phyloP scores from a whole-genome alignment of 2,888 invertebrate species.

The Galerucella nymphaeae region DNA sequence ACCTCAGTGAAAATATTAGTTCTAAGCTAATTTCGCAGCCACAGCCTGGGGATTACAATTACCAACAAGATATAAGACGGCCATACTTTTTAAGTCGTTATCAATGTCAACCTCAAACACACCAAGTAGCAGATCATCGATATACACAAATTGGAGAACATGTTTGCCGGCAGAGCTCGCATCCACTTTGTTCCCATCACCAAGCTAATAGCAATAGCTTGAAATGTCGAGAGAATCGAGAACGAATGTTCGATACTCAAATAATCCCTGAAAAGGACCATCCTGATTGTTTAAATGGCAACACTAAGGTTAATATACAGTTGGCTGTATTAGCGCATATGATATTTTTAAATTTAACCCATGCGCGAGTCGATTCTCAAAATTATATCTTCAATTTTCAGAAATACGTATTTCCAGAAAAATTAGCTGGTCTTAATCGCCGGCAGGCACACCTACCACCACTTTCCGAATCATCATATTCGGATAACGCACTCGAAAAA shows the following conservation, averaged over 20 bases:
- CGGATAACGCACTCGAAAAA: neutral
- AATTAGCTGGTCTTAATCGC: neutral
- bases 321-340: no score
- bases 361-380: no score
- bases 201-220: no score
- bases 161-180: neutral
- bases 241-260: neutral
- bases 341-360: no score
- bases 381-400: neutral
- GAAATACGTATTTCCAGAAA: neutral
- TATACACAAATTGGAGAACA: neutral
- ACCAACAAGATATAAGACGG: neutral
- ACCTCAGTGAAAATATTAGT: neutral
- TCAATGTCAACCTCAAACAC: neutral
- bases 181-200: neutral
- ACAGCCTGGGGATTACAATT: neutral
- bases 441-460: neutral
- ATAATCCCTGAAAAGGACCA: neutral
- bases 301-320: conserved; percentile 1
- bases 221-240: neutral
- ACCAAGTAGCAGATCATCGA: neutral
- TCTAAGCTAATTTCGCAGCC: neutral
- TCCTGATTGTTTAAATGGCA: neutral
- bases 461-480: conserved; percentile 3
- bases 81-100: neutral